A percentile compares a stretch with the other conserved stretches of the same genome.
Conservation (phyloP, 1,140 invertebrate species). For the Scaptomyza hsui region DNA sequence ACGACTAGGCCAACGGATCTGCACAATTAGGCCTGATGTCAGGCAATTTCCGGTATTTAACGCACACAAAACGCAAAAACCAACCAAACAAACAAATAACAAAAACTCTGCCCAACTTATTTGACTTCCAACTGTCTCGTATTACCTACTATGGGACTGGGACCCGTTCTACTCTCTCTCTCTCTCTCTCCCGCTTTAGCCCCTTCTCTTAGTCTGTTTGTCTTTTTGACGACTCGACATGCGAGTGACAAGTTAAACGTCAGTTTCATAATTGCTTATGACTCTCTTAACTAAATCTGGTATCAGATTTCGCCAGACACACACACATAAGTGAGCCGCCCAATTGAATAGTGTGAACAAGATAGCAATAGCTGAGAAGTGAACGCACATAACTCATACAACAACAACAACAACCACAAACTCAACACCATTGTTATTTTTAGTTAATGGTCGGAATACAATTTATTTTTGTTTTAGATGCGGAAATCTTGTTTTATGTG, state of each 20-base stretch:
- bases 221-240: slow-evolving; percentile 14
- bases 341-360: slow-evolving; percentile 46
- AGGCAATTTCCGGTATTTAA: slow-evolving; percentile 43
- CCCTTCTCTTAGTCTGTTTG: background rate
- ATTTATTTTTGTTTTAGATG: slow-evolving; percentile 20
- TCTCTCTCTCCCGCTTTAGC: slow-evolving; percentile 8
- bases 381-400: slow-evolving; percentile 35
- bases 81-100: slow-evolving; percentile 16
- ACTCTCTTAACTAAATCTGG: slow-evolving; percentile 65
- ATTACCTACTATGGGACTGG: slow-evolving; percentile 11
- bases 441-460: slow-evolving; percentile 45
- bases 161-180: slow-evolving; percentile 13
- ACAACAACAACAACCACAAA: background rate
- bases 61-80: background rate
- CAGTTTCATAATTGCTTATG: slow-evolving; percentile 71
- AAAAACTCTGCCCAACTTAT: slow-evolving; percentile 1
- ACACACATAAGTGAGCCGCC: slow-evolving; percentile 1
- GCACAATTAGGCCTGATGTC: slow-evolving; percentile 41
- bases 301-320: slow-evolving; percentile 65
- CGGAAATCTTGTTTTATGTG: slow-evolving; percentile 34
- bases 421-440: slow-evolving; percentile 45
- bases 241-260: slow-evolving; percentile 72
- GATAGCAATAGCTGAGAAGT: slow-evolving; percentile 33
- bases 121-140: slow-evolving; percentile 17
- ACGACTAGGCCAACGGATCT: slow-evolving; percentile 38